Evolutionary conservation across 1,140 invertebrate species (phyloP), one percentile per base, ranked within the genome.

Genomic region (Drosophila persimilis): DNA sequence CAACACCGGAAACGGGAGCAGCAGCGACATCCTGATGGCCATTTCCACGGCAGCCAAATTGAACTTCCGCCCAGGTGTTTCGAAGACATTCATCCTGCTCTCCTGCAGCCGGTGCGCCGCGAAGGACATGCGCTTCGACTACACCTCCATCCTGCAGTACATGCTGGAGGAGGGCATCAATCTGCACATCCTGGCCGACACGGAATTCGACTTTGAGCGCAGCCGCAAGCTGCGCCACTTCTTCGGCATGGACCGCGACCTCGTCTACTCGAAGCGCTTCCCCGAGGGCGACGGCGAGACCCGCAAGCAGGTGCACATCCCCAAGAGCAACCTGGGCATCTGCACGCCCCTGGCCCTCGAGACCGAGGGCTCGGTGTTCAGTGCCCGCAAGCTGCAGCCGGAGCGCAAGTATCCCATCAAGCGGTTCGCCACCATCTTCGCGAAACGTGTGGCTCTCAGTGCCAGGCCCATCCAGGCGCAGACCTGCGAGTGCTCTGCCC

Each of bases 181-280:
- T 0, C 91, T 98, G 1, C 97, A 98, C 86, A 95, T 98, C 31
- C 89, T 98, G 6, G 96, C 97, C 93, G 94, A 96, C 70, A 94
- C 94, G 5, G 95, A 96, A 59, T 97, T 97, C 77, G 92, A 93
- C 39, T 93, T 96, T 45, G 94, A 95, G 17, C 96, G 96, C 83
- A 93, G 93, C 55, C 93, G 94, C 45, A 92, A 95, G 5, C 93
- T 94, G 46, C 96, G 95, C 84, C 94, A 95, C 73, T 94, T 97
- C 63, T 96, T 95, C 73, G 96, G 96, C 92, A 90, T 96, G 60
- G 97, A 98, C 91, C 94, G 93, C 4, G 92, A 92, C 0, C 91
- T 93, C 43, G 95, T 95, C 0, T 97, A 95, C 80, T 96, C 96
- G 0, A 96, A 95, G 71, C 96, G 95, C 67, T 96, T 96, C 80